phyloP scores from a whole-genome alignment of 1,140 invertebrate genomes.

The Pantala flavescens region DNA sequence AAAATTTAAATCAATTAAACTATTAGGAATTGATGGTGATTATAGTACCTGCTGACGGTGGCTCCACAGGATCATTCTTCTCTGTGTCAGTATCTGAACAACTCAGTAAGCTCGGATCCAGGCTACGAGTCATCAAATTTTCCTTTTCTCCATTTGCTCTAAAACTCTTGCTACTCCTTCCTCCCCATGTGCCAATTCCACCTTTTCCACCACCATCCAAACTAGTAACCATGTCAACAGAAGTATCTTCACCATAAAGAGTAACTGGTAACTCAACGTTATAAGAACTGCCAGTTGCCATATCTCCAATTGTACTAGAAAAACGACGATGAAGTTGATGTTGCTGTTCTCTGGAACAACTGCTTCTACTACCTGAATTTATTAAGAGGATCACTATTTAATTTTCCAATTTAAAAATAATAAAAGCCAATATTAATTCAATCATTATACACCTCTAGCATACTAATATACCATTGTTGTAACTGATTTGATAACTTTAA shows the following conservation, averaged over 20 bases:
- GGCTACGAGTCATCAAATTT: constrained; percentile 50
- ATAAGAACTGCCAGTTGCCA: constrained; percentile 19
- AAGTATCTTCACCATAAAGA: constrained; percentile 21
- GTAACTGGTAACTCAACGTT: constrained; percentile 26
- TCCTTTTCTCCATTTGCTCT: constrained; percentile 28
- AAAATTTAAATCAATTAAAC: too few species aligned
- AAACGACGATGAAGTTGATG: background rate
- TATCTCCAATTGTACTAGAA: background rate
- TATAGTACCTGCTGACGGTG: too few species aligned
- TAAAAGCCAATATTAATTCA: too few species aligned
- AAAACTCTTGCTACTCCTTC: background rate
- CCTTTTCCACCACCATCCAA: constrained; percentile 19
- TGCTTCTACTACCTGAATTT: background rate
- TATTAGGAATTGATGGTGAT: too few species aligned
- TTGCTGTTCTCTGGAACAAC: background rate
- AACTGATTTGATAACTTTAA: too few species aligned
- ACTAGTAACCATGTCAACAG: background rate
- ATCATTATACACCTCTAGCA: too few species aligned
- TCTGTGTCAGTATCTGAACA: background rate
- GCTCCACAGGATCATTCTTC: too few species aligned
- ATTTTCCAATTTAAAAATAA: constrained; percentile 12
- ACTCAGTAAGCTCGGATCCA: constrained; percentile 42
- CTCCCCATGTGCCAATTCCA: constrained; percentile 14
- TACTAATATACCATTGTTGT: too few species aligned
- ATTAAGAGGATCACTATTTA: constrained; percentile 12